Conservation (phyloP, 2,797 vertebrate genomes). For the Enteromius radiatus region DNA sequence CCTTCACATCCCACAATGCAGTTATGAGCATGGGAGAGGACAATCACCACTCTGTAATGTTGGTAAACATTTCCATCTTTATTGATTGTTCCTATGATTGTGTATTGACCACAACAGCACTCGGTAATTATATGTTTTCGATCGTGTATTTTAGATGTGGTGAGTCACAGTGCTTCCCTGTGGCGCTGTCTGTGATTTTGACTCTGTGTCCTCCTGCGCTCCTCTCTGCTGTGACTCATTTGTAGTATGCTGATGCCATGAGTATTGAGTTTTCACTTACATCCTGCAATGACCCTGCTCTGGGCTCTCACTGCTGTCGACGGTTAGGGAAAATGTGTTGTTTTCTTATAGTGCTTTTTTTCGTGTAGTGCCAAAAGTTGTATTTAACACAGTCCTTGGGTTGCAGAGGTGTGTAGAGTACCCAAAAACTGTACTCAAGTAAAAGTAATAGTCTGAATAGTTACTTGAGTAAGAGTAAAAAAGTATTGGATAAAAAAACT, state of each 20-base stretch:
- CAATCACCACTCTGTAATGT: background rate
- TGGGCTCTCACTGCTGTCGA: background rate
- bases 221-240: slow-evolving; percentile 39
- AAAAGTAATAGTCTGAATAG: no score
- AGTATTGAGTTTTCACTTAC: slow-evolving; percentile 25
- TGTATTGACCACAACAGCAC: slow-evolving; percentile 25
- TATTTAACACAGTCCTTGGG: slow-evolving; percentile 30
- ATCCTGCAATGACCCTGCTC: slow-evolving; percentile 22
- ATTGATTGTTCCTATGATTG: slow-evolving; percentile 19
- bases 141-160: slow-evolving; percentile 36
- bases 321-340: slow-evolving; percentile 4
- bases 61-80: slow-evolving; percentile 40
- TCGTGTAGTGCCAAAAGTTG: background rate
- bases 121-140: slow-evolving; percentile 22
- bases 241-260: slow-evolving; percentile 39
- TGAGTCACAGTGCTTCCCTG: slow-evolving; percentile 43
- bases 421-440: no score
- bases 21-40: background rate
- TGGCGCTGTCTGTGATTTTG: slow-evolving; percentile 37
- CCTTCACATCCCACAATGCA: slow-evolving; percentile 10
- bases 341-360: slow-evolving; percentile 14
- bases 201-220: slow-evolving; percentile 3
- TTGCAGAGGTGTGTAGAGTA: background rate
- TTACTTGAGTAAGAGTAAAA: no score
- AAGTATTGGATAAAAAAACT: no score